phyloP scores from a whole-genome alignment of 2,113 vertebrate genomes.

The Lasiurus cinereus region DNA sequence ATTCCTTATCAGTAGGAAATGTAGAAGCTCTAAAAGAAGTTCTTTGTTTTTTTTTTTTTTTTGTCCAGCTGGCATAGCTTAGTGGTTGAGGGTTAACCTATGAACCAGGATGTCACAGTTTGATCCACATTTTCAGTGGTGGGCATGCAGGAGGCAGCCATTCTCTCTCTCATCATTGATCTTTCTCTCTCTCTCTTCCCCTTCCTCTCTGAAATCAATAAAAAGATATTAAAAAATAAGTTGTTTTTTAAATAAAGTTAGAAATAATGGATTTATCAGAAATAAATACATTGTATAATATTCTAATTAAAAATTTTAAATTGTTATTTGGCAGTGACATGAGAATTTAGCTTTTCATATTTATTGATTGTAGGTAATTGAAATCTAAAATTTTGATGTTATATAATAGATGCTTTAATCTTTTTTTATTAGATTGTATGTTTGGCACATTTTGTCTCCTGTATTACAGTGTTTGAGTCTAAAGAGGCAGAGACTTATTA shows the following conservation, averaged over 20 bases:
- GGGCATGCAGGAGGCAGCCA: too few species aligned
- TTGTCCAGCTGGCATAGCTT: too few species aligned
- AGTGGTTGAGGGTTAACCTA: too few species aligned
- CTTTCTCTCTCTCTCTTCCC: too few species aligned
- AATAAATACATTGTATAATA: background rate
- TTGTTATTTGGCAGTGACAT: conserved; percentile 4
- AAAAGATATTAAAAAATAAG: background rate
- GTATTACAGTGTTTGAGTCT: background rate
- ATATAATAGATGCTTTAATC: background rate
- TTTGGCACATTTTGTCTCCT: conserved; percentile 32
- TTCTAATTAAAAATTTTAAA: conserved; percentile 24
- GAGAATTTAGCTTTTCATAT: conserved; percentile 16
- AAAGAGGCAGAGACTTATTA: background rate
- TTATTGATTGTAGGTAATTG: conserved; percentile 5
- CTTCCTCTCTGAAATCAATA: too few species aligned
- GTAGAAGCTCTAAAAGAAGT: background rate
- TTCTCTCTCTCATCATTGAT: too few species aligned
- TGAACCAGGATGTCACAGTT: too few species aligned
- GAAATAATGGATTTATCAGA: conserved; percentile 12
- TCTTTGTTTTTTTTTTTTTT: background rate
- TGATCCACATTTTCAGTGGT: too few species aligned
- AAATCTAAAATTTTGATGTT: conserved; percentile 33
- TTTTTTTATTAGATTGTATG: background rate
- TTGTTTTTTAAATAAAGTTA: conserved; percentile 33
- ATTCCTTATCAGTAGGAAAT: conserved; percentile 41